These are phyloP conservation scores for Sesamia inferens DNA, from an alignment of 2,888 invertebrate species.

Conservation along the genomic window DNA sequence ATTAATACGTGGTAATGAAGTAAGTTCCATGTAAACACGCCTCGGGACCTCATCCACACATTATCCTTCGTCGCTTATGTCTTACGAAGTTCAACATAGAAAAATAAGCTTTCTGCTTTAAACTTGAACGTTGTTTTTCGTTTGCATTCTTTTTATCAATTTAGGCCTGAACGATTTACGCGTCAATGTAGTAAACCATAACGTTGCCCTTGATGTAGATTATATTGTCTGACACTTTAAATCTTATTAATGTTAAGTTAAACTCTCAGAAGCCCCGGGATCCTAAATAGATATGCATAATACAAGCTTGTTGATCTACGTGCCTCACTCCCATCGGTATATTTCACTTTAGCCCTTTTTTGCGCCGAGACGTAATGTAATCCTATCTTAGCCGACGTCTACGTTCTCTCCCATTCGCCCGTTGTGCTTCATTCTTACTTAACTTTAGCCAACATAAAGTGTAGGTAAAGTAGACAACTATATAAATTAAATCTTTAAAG, in stretches of 20 bases:
- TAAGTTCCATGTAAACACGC: conserved; percentile 88
- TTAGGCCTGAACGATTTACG: conserved; percentile 77
- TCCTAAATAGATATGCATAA: conserved; percentile 57
- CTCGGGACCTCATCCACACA: conserved; percentile 80
- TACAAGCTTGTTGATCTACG: conserved; percentile 46
- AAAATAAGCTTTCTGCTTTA: conserved; percentile 76
- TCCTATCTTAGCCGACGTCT: conserved; percentile 24
- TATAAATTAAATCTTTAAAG: conserved; percentile 7
- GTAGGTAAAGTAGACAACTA: conserved; percentile 10
- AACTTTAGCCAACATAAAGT: conserved; percentile 14
- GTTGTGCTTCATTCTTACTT: conserved; percentile 31
- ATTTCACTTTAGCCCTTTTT: conserved; percentile 45
- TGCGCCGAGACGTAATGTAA: conserved; percentile 37
- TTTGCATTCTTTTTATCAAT: conserved; percentile 66
- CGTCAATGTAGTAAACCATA: conserved; percentile 78
- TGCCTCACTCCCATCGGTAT: conserved; percentile 27
- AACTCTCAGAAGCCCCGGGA: conserved; percentile 64
- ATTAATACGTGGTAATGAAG: conserved; percentile 87
- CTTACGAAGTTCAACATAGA: conserved; percentile 66
- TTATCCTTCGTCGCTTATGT: conserved; percentile 80
- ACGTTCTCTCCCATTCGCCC: conserved; percentile 9
- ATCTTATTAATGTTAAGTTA: conserved; percentile 78
- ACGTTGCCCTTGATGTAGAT: conserved; percentile 79
- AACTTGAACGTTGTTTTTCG: conserved; percentile 67
- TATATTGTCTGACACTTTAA: conserved; percentile 80